Evolutionary conservation across 2,797 vertebrate species (phyloP).

Genomic region (Acipenser transmontanus): DNA sequence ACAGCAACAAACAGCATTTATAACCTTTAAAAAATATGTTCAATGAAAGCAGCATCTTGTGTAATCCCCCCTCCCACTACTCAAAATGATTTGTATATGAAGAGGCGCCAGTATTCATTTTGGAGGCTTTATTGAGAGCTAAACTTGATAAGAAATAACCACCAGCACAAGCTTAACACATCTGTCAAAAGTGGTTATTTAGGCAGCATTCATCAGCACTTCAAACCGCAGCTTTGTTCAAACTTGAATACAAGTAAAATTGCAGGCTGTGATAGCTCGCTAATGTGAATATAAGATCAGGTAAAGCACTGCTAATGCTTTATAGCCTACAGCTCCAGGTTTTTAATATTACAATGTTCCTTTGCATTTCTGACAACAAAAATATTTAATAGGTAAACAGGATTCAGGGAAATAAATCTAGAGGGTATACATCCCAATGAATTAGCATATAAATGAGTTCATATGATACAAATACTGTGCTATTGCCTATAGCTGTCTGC

Average conservation of each 20-base stretch:
- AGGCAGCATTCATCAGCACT: slow-evolving; percentile 11
- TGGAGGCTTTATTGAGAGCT: slow-evolving; percentile 1
- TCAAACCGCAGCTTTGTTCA: slow-evolving; percentile 35
- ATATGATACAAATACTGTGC: slow-evolving; percentile 92
- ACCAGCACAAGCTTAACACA: not conserved
- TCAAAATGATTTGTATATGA: not conserved
- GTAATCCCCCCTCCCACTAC: too few species aligned
- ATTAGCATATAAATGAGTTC: slow-evolving; percentile 99
- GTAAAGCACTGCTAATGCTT: slow-evolving; percentile 62
- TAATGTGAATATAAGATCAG: slow-evolving; percentile 62
- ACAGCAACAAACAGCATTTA: too few species aligned
- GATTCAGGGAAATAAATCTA: slow-evolving; percentile 85
- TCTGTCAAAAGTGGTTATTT: not conserved
- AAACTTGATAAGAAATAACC: slow-evolving; percentile 3
- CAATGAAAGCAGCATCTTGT: too few species aligned
- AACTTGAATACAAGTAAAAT: slow-evolving; percentile 55
- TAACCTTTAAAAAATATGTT: too few species aligned
- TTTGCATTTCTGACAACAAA: slow-evolving; percentile 62
- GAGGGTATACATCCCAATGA: slow-evolving; percentile 86
- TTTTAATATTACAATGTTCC: slow-evolving; percentile 65
- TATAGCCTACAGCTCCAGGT: slow-evolving; percentile 45
- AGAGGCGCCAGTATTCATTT: not conserved
- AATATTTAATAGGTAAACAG: slow-evolving; percentile 81
- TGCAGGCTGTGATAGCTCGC: slow-evolving; percentile 28
- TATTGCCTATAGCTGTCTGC: slow-evolving; percentile 84